Conservation (phyloP, 2,888 invertebrate species). For the Diplolepis rosae region DNA sequence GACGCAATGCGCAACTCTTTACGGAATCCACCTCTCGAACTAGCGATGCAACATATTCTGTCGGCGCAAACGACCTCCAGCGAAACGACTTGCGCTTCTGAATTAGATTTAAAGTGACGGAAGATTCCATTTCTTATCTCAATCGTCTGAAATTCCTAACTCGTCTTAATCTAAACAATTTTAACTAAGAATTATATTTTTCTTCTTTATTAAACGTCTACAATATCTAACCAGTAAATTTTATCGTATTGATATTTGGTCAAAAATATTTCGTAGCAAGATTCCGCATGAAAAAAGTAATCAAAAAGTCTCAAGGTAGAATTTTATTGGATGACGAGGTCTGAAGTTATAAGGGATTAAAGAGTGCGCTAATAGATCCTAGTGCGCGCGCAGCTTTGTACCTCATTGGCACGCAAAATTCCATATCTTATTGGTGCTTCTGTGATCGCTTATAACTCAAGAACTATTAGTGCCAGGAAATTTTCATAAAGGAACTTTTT, state of each 20-base stretch:
- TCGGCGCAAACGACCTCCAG: not conserved
- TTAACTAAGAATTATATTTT: too few species aligned
- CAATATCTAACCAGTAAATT: too few species aligned
- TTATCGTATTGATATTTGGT: not conserved
- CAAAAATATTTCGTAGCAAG: not conserved
- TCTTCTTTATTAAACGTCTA: too few species aligned
- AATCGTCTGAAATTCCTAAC: not conserved
- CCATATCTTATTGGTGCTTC: not conserved
- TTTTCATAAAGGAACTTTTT: not conserved
- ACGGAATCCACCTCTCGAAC: constrained; percentile 53
- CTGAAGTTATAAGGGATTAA: not conserved
- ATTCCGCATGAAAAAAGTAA: not conserved
- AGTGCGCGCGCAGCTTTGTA: not conserved
- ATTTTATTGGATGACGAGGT: not conserved
- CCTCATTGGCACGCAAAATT: not conserved
- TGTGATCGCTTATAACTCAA: not conserved
- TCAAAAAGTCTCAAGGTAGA: not conserved
- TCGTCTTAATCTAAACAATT: constrained; percentile 17
- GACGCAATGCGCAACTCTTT: constrained; percentile 73
- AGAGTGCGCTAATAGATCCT: not conserved
- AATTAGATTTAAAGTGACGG: not conserved
- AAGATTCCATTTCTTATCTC: constrained; percentile 7
- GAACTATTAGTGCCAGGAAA: not conserved
- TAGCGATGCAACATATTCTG: constrained; percentile 15
- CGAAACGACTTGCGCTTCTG: not conserved